phyloP scores from a whole-genome alignment of 2,113 vertebrate genomes.

The Felis chaus region DNA sequence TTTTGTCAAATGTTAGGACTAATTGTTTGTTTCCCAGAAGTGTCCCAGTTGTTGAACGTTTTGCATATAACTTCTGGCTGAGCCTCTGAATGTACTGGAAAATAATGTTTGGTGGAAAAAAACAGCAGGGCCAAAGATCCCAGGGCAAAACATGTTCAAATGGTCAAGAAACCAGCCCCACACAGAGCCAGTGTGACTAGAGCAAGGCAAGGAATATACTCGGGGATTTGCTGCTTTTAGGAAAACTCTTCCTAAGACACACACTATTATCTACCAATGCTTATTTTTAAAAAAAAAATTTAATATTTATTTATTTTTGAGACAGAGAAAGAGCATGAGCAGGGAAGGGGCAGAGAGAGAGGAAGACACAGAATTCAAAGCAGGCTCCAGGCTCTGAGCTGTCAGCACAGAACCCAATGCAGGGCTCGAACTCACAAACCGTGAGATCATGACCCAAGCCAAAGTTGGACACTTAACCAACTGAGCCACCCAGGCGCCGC shows the following conservation, averaged over 20 bases:
- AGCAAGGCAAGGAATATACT: background rate
- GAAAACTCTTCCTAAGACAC: background rate
- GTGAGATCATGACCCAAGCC: too few relatives aligned
- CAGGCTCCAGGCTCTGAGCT: too few relatives aligned
- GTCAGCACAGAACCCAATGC: too few relatives aligned
- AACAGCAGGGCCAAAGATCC: background rate
- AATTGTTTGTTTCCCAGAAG: background rate
- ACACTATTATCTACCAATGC: background rate
- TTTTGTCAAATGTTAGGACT: background rate
- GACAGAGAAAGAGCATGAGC: too few relatives aligned
- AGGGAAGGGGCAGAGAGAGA: too few relatives aligned
- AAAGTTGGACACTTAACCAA: too few relatives aligned
- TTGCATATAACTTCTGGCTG: background rate
- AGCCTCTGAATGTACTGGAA: background rate
- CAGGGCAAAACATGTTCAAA: background rate
- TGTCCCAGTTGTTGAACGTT: background rate
- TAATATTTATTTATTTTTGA: too few relatives aligned
- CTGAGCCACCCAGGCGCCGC: too few relatives aligned
- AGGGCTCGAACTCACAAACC: too few relatives aligned
- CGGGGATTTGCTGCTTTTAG: background rate
- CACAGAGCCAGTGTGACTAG: background rate
- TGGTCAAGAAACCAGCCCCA: background rate
- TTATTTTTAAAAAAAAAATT: too few relatives aligned
- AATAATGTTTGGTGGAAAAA: background rate
- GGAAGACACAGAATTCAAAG: too few relatives aligned